A percentile compares a stretch with the other conserved stretches of the same genome.
Conservation (phyloP, 2,113 vertebrate genomes). For the Todiramphus saurophagus region DNA sequence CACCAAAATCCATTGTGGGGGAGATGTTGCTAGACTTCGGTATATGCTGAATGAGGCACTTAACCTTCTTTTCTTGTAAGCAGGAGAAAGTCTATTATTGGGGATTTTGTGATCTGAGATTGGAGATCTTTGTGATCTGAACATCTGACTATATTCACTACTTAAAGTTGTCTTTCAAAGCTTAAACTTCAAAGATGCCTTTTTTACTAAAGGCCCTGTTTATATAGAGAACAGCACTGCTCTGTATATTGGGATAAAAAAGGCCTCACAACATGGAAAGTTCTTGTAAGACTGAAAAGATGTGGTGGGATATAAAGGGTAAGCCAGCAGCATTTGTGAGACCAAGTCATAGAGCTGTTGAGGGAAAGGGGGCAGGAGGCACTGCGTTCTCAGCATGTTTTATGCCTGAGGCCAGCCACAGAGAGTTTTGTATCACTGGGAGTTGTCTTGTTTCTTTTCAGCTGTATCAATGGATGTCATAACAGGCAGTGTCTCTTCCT, state of each 20-base stretch:
- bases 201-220: neutral
- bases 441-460: neutral
- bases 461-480: fast-evolving
- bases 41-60: neutral
- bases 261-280: neutral
- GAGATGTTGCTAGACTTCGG: neutral
- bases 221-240: neutral
- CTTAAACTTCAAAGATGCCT: neutral
- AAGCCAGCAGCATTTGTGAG: neutral
- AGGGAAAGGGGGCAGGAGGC: neutral
- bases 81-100: neutral
- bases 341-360: neutral
- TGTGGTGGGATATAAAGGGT: neutral
- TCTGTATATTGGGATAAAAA: neutral
- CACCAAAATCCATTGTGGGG: neutral
- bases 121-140: neutral
- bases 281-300: neutral
- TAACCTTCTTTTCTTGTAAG: neutral
- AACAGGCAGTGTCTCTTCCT: neutral
- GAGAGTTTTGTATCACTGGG: neutral
- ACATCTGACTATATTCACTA: neutral
- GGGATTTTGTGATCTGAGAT: neutral
- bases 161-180: neutral
- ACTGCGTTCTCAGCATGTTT: neutral
- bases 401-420: neutral